Base-by-base conservation (phyloP, 2,797 vertebrate species). In the Enteromius afrohamiltoni region DNA sequence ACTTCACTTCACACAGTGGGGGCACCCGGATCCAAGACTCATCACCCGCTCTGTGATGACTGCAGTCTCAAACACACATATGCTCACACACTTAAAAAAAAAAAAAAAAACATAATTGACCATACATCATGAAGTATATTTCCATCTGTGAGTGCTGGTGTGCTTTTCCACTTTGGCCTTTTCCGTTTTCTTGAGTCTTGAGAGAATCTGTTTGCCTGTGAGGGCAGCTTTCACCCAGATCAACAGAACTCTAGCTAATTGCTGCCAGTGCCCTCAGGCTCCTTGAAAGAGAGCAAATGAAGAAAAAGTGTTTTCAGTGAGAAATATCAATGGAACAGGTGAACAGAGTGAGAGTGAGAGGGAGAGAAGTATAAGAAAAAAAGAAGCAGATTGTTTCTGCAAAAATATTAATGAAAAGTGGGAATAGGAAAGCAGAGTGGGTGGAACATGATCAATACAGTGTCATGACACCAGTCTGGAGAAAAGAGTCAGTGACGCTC, bases 161-260 rank as follows among this genome's bases (percentile, higher is more conserved):
- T 45, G 40, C 62, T 79, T 47, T 34, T 49, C 29, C 26, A 49
- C 74, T 60, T 68, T 68, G 53, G 14, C 34, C 65, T 82, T 82
- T 74, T 82, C 64, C 16, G n/a, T 67, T 77, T 78, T 60, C 10
- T 71, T 31, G 45, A 6, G 19, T 73, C 67, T 73, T 62, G 26
- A 71, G 79, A 78, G 31, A 62, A 47, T 71, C 67, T 85, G 49
- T 77, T 53, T 71, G 65, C 92, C 93, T 92, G 92, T 89, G 88
- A 77, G 81, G 81, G 60, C 34, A 75, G 51, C 62, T 67, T 83
- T 68, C 23, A 68, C 47, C 73, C 81, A 68, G 81, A 93, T 90
- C 92, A 93, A 91, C 91, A 90, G 89, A 93, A 93, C 90, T 93
- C 91, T 88, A 92, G 92, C 92, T 91, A 90, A 91, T 84, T 45